Percentiles rank a stretch among this genome's conserved stretches.
Conservation (phyloP, 2,888 invertebrate species). For the Pseudoips prasinana region DNA sequence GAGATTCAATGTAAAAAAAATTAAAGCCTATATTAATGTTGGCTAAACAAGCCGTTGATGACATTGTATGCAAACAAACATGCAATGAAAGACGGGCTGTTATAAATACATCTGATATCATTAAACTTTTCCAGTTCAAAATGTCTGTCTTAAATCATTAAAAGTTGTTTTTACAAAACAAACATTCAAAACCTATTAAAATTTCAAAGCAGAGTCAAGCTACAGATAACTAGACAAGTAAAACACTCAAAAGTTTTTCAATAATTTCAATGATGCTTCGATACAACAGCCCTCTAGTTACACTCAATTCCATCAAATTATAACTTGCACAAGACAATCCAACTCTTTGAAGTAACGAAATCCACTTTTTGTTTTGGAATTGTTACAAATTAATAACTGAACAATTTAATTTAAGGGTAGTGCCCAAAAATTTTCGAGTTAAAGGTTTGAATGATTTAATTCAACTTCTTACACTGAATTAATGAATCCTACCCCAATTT, state of each 20-base stretch:
- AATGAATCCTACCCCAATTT: constrained; percentile 64
- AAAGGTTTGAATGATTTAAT: constrained; percentile 66
- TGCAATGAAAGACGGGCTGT: too few species aligned
- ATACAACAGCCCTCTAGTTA: constrained; percentile 26
- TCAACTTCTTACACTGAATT: constrained; percentile 68
- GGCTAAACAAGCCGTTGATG: too few species aligned
- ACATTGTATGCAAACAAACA: too few species aligned
- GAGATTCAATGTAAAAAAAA: too few species aligned
- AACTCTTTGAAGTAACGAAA: constrained; percentile 35
- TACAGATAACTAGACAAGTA: constrained; percentile 34
- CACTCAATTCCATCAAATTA: constrained; percentile 37
- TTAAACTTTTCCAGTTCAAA: too few species aligned
- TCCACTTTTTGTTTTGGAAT: constrained; percentile 41
- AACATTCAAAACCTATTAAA: constrained; percentile 34
- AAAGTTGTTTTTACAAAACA: constrained; percentile 22
- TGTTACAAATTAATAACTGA: constrained; percentile 50
- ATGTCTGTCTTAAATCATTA: too few species aligned
- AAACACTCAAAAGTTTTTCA: constrained; percentile 37
- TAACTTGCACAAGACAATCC: constrained; percentile 37
- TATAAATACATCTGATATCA: too few species aligned
- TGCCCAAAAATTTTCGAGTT: constrained; percentile 48
- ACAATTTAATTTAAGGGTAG: constrained; percentile 46
- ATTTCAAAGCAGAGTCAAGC: constrained; percentile 26
- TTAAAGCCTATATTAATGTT: too few species aligned
- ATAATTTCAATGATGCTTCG: constrained; percentile 37